phyloP scores from a whole-genome alignment of 2,888 invertebrate species.

The Mechanitis messenoides region DNA sequence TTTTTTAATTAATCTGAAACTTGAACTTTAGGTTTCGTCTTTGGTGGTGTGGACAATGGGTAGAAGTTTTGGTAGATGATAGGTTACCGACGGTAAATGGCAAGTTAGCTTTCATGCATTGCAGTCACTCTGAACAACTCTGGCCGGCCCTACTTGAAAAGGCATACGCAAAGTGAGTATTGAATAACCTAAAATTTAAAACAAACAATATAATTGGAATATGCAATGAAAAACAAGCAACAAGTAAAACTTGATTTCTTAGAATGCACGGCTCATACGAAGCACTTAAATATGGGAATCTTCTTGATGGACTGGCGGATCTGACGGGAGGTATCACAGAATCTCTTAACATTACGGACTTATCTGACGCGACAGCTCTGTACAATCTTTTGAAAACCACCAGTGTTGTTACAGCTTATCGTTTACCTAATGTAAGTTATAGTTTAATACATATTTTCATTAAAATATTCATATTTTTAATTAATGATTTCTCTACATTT shows the following conservation, averaged over 20 bases:
- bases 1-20: not conserved
- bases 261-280: constrained; percentile 95
- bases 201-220: not conserved
- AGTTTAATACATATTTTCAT: not conserved
- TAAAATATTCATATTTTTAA: too few species aligned
- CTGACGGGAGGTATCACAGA: constrained; percentile 93
- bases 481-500: constrained; percentile 15
- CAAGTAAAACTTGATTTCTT: constrained; percentile 18
- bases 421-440: constrained; percentile 43
- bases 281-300: constrained; percentile 93
- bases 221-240: not conserved
- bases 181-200: not conserved
- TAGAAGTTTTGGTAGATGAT: constrained; percentile 90
- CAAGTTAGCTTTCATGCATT: constrained; percentile 89
- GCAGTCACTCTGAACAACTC: constrained; percentile 86
- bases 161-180: constrained; percentile 88
- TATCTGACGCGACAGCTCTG: constrained; percentile 81
- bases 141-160: constrained; percentile 95
- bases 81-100: constrained; percentile 92
- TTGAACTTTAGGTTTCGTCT: constrained; percentile 81
- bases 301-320: constrained; percentile 91
- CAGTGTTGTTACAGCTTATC: constrained; percentile 79
- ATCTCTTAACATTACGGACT: constrained; percentile 83
- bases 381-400: constrained; percentile 66
- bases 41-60: constrained; percentile 97